phyloP scores from a whole-genome alignment of 2,113 vertebrate genomes.

The Actenoides hombroni region DNA sequence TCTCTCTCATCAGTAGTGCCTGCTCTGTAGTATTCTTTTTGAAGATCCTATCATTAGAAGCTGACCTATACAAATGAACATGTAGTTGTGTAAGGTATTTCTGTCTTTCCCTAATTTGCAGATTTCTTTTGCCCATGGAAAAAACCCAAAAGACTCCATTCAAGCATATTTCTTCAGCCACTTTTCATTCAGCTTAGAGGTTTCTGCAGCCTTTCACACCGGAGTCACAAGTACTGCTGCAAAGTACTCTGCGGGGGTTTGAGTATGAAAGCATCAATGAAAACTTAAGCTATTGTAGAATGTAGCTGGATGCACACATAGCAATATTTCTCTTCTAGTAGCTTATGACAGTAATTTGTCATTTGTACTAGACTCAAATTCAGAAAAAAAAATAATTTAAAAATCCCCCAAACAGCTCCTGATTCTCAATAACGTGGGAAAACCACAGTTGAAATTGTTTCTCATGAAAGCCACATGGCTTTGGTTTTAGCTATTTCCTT shows the following conservation, averaged over 20 bases:
- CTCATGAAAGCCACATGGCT: background rate
- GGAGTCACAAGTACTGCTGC: background rate
- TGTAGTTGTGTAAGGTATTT: background rate
- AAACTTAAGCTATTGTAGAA: background rate
- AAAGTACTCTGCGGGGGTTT: background rate
- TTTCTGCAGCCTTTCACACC: background rate
- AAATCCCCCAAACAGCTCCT: background rate
- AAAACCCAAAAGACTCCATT: rapidly evolving
- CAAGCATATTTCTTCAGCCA: background rate
- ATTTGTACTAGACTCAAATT: background rate
- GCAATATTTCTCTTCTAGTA: background rate
- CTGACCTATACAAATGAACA: background rate
- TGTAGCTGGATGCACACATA: background rate
- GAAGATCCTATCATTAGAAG: background rate
- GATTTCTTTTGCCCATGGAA: background rate
- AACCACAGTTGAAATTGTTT: background rate
- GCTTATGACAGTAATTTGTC: background rate
- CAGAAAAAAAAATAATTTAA: background rate
- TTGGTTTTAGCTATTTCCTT: background rate
- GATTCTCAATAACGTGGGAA: background rate
- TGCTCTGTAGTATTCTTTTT: background rate
- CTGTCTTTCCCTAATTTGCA: background rate
- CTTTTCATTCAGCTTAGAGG: background rate
- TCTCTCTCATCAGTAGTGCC: background rate
- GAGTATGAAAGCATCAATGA: background rate